Percentiles rank a stretch among this genome's conserved stretches.
Conservation (phyloP, 2,113 vertebrate genomes). For the Ochotona curzoniae region DNA sequence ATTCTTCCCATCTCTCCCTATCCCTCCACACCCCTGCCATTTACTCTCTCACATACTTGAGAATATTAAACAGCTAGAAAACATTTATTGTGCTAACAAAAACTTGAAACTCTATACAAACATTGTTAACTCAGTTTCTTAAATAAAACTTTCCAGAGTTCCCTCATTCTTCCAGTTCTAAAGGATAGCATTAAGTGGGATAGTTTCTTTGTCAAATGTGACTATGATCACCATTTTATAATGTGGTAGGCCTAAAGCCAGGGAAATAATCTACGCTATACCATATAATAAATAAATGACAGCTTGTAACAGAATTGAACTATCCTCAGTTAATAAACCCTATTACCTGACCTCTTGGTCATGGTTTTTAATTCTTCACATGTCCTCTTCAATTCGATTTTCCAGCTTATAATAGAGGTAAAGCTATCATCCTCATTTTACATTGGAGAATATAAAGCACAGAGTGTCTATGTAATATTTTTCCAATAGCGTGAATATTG, state of each 20-base stretch:
- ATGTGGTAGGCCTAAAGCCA: not conserved
- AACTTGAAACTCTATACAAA: not conserved
- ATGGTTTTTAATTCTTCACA: not conserved
- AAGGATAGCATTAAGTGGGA: not conserved
- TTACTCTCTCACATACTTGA: too few relatives aligned
- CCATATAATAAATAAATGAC: not conserved
- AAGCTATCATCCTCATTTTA: not conserved
- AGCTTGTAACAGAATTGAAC: conserved; percentile 37
- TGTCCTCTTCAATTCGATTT: conserved; percentile 5
- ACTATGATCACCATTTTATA: not conserved
- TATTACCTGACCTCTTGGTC: not conserved
- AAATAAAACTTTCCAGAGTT: not conserved
- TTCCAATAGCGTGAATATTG: not conserved
- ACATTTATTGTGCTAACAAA: not conserved
- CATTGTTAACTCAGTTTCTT: not conserved
- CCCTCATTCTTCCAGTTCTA: not conserved
- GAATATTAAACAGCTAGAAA: too few relatives aligned
- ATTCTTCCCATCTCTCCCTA: too few relatives aligned
- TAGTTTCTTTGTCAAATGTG: not conserved
- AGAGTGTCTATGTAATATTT: not conserved
- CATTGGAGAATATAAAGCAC: not conserved
- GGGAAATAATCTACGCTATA: not conserved
- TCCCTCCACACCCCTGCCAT: too few relatives aligned
- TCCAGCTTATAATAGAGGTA: not conserved
- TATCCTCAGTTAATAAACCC: not conserved